Evolutionary conservation across 2,888 invertebrate genomes (phyloP), one percentile per base, ranked within the genome.

Genomic region (Incurvaria masculella): DNA sequence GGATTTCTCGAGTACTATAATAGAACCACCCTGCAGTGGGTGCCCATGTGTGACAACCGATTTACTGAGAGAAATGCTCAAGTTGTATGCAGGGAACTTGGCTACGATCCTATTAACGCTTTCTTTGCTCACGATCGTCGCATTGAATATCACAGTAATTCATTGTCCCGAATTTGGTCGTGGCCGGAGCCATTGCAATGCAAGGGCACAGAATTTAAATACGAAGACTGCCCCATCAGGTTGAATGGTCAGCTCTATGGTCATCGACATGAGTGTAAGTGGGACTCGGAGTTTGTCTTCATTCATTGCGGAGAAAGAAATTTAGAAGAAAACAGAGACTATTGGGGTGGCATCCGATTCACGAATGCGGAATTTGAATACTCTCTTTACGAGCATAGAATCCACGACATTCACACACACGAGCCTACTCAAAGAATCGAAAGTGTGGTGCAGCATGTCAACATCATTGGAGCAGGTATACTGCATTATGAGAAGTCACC

Each of bases 331-430:
- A 72, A 78, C 17, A 78, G 83, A 49, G 85, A 89, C 44, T 94
- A 94, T 62, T 99, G 99, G 99, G 99, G 98, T 40, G 98, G 98
- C 27, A 87, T 99, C 52, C 81, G 97, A 51, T 96, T 97, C 64
- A 88, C 95, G 1, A 87, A 91, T 63, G 84, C 91, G 2, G 89
- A 93, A 64, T 95, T 94, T 64, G 96, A 97, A 65, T 90, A 92
- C 65, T 86, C 89, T 53, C 70, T 89, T 2, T 92, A 90, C 61
- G 88, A 90, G 56, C 86, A 90, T 58, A 81, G 91, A 47, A 84
- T 91, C 49, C 93, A 93, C 59, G 91, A 93, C 59, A 83, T 87
- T 6, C 83, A 87, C 44, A 91, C 91, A 0, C 92, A 93, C 57
- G 86, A 85, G 53, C 85, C 85, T 0, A 68, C 84, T 45, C 81